A percentile compares a stretch with the other conserved stretches of the same genome.
Evolutionary conservation across 2,888 invertebrate genomes (phyloP).

Genomic region (Branchipolynoe longqiensis): DNA sequence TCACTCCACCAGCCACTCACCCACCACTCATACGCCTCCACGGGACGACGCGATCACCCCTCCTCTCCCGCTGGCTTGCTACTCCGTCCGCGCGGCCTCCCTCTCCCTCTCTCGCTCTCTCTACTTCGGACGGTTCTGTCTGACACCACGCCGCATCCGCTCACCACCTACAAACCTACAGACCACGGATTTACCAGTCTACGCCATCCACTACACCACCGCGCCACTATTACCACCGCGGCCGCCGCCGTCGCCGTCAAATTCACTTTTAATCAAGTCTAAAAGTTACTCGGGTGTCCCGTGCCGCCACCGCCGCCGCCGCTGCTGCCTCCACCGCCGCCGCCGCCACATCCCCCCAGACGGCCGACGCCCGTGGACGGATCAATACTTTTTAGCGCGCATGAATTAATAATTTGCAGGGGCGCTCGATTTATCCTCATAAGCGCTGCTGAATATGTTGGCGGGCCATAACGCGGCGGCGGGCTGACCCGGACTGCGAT

Average conservation of each 20-base stretch:
- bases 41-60: no score
- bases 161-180: no score
- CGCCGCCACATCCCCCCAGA: neutral
- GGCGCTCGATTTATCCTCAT: conserved; percentile 51
- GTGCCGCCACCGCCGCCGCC: neutral
- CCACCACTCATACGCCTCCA: no score
- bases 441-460: conserved; percentile 41
- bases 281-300: conserved; percentile 35
- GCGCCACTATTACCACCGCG: no score
- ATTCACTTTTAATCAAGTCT: conserved; percentile 51
- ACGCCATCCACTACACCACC: no score
- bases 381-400: conserved; percentile 44
- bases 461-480: conserved; percentile 34
- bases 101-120: no score
- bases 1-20: no score
- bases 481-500: conserved; percentile 26
- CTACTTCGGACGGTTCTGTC: no score
- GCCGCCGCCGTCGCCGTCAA: neutral
- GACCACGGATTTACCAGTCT: no score
- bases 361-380: neutral
- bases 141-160: no score
- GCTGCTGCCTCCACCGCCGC: neutral
- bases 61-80: no score
- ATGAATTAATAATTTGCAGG: conserved; percentile 48
- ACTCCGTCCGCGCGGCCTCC: no score